Evolutionary conservation across 2,888 invertebrate genomes (phyloP).

Genomic region (Cynaeus angustus): DNA sequence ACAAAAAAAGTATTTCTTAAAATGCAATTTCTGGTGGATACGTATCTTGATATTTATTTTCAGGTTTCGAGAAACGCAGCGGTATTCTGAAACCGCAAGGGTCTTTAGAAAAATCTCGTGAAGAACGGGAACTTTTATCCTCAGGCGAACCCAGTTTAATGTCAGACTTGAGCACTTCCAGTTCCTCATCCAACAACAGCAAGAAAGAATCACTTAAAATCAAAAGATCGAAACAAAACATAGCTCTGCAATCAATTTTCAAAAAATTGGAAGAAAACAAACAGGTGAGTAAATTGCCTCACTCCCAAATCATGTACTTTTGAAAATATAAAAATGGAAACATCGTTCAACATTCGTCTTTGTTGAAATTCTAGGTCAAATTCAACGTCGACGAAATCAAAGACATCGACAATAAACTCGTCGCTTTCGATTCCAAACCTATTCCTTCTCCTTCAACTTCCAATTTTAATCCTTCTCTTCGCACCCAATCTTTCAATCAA

Average conservation of each 20-base stretch:
- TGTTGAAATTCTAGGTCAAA: slow-evolving; percentile 63
- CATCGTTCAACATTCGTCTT: neutral
- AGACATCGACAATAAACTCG: slow-evolving; percentile 46
- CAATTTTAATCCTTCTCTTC: slow-evolving; percentile 50
- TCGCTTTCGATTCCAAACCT: slow-evolving; percentile 53
- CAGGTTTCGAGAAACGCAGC: slow-evolving; percentile 64
- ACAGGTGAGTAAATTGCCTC: slow-evolving; percentile 71
- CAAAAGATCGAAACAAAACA: slow-evolving; percentile 80
- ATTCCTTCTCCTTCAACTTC: slow-evolving; percentile 49
- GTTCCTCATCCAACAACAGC: slow-evolving; percentile 54
- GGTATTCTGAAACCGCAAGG: slow-evolving; percentile 84
- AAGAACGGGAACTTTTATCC: slow-evolving; percentile 74
- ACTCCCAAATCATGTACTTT: neutral
- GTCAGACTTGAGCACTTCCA: slow-evolving; percentile 33
- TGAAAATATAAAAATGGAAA: slow-evolving; percentile 4
- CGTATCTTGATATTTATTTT: slow-evolving; percentile 25
- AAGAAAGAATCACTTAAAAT: slow-evolving; percentile 60
- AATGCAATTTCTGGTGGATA: too few relatives aligned
- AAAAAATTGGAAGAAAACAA: slow-evolving; percentile 81
- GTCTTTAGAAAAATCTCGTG: slow-evolving; percentile 79
- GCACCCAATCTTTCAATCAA: slow-evolving; percentile 61
- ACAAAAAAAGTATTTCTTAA: slow-evolving; percentile 62
- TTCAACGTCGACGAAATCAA: slow-evolving; percentile 66
- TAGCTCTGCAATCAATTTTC: slow-evolving; percentile 86
- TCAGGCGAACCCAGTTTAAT: slow-evolving; percentile 43